Conservation (phyloP, 2,888 invertebrate genomes). For the Drosophila glabriapex region DNA sequence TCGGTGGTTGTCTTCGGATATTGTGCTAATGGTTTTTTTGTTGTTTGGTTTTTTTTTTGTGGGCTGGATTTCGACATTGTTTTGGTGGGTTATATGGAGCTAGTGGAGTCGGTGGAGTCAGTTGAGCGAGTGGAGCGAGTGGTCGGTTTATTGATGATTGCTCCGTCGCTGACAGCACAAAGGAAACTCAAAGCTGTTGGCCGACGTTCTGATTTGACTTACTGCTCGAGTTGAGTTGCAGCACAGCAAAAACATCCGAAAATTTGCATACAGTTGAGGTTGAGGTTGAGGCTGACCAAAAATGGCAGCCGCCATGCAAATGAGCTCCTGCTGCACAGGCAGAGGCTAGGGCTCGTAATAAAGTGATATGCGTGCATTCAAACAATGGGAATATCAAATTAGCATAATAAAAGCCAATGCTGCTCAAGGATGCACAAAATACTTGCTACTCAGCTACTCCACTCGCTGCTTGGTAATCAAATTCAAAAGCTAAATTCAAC, state of each 20-base stretch:
- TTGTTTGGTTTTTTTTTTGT: background rate
- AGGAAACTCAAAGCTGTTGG: conserved; percentile 64
- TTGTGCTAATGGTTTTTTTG: conserved; percentile 35
- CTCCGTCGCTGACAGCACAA: conserved; percentile 75
- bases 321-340: conserved; percentile 39
- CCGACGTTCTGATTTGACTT: conserved; percentile 76
- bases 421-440: conserved; percentile 44
- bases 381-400: conserved; percentile 82
- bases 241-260: conserved; percentile 29
- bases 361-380: conserved; percentile 78
- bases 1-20: conserved; percentile 38
- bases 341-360: conserved; percentile 61
- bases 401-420: conserved; percentile 80
- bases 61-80: conserved; percentile 72
- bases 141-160: conserved; percentile 73
- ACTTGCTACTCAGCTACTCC: conserved; percentile 22
- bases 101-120: conserved; percentile 19
- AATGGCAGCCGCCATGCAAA: conserved; percentile 79
- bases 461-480: conserved; percentile 1
- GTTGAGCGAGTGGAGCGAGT: conserved; percentile 30
- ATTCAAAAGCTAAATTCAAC: conserved; percentile 37
- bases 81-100: conserved; percentile 57
- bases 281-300: conserved; percentile 69
- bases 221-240: conserved; percentile 76
- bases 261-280: conserved; percentile 77